phyloP scores from a whole-genome alignment of 1,140 invertebrate species.

The Drosophila nebulosa region DNA sequence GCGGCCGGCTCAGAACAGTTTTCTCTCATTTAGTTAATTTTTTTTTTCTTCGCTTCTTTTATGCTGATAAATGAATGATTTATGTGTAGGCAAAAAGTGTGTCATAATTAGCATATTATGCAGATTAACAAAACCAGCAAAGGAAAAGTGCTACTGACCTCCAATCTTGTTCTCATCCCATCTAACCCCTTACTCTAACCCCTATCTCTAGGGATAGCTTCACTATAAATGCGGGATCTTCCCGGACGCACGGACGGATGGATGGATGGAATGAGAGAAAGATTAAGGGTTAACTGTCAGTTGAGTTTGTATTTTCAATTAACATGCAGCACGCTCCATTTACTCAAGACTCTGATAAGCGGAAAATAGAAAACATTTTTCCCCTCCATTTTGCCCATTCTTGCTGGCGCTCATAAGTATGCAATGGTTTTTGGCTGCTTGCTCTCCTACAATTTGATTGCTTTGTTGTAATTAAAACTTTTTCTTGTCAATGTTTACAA shows the following conservation, averaged over 20 bases:
- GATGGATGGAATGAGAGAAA: not conserved
- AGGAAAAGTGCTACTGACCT: not conserved
- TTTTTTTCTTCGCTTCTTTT: slow-evolving; percentile 3
- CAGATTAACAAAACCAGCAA: slow-evolving; percentile 46
- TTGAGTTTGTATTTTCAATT: slow-evolving; percentile 52
- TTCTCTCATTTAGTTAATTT: slow-evolving; percentile 2
- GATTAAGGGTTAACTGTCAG: slow-evolving; percentile 36
- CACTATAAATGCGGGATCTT: slow-evolving; percentile 12
- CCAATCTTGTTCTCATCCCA: not conserved
- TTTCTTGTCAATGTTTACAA: slow-evolving; percentile 58
- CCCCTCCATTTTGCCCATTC: not conserved
- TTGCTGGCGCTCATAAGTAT: slow-evolving; percentile 54
- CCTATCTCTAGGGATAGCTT: slow-evolving; percentile 8
- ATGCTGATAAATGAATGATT: slow-evolving; percentile 63
- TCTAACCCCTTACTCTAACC: not conserved
- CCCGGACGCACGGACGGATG: not conserved
- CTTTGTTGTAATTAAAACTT: slow-evolving; percentile 71
- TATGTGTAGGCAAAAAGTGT: slow-evolving; percentile 52
- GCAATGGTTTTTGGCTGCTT: slow-evolving; percentile 38
- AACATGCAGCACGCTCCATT: slow-evolving; percentile 56
- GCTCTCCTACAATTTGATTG: slow-evolving; percentile 36
- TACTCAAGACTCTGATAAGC: slow-evolving; percentile 18
- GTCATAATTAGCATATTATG: slow-evolving; percentile 68
- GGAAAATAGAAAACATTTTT: slow-evolving; percentile 3
- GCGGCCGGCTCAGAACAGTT: slow-evolving; percentile 23